Percentiles rank a stretch among this genome's conserved stretches.
phyloP scores from a whole-genome alignment of 2,113 vertebrate genomes.

The Sialia sialis region DNA sequence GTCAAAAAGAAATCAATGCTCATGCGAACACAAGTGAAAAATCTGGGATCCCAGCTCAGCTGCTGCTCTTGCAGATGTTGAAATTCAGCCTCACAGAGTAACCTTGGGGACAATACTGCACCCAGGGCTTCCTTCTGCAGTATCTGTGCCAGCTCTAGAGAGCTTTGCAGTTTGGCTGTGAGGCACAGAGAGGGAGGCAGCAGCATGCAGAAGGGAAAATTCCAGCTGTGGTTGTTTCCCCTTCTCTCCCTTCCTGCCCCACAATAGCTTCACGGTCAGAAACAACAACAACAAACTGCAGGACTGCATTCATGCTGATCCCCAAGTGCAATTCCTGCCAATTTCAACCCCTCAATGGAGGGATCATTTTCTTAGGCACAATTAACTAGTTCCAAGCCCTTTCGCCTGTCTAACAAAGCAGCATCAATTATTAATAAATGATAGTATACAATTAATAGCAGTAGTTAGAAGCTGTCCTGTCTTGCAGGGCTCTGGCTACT shows the following conservation, averaged over 20 bases:
- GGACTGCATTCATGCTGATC: not conserved
- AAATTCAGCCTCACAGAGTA: not conserved
- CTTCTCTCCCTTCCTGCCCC: not conserved
- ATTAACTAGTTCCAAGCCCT: not conserved
- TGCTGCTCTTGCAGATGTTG: not conserved
- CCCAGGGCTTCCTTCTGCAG: not conserved
- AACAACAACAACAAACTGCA: not conserved
- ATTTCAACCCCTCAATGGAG: not conserved
- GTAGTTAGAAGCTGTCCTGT: not conserved
- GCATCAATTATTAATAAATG: conserved; percentile 20
- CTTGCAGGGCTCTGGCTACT: not conserved
- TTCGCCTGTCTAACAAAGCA: not conserved
- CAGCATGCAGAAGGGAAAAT: not conserved
- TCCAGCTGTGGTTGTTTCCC: not conserved
- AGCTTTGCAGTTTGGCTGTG: not conserved
- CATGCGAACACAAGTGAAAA: not conserved
- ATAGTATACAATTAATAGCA: conserved; percentile 6
- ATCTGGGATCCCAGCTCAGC: not conserved
- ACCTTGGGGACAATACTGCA: not conserved
- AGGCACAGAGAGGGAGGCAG: not conserved
- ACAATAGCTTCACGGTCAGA: not conserved
- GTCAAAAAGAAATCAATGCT: not conserved
- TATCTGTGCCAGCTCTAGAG: not conserved
- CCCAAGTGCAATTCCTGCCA: not conserved
- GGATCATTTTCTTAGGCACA: not conserved